Evolutionary conservation across 2,888 invertebrate species (phyloP), one percentile per base, ranked within the genome.

Genomic region (Catonia carolina): DNA sequence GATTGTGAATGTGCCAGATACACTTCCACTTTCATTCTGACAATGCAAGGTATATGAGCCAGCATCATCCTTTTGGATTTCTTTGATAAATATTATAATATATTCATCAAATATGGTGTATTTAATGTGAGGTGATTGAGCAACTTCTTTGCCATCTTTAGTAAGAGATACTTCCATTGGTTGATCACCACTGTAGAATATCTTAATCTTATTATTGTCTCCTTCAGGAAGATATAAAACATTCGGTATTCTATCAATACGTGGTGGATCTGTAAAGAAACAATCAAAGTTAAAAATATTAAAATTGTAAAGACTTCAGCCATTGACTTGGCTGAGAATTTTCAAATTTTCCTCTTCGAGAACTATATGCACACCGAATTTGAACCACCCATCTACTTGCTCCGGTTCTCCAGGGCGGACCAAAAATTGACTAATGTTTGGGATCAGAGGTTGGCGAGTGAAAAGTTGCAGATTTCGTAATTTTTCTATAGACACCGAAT

Each of bases 131-230:
- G 81, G 76, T 0, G 86, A 85, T 65, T 87, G 90, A 0, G 80
- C 75, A 52, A 97, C 76, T 62, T 82, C 81, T 64, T 81, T 81
- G 41, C 94, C 94, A 70, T 95, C 88, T 69, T 86, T 89, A 59
- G 83, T 84, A 55, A 99, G 79, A 1, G 80, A 82, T 54, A 98
- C 87, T 62, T 89, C 87, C 71, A 96, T 87, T 5, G 98, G 97
- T 71, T 96, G 95, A 71, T 97, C 96, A 23, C 99, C 99, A 53
- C 86, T 85, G 78, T 96, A 97, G 70, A 89, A 91, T 63, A 99
- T 86, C 77, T 99, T 99, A 69, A 99, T 88, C 76, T 99, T 99
- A 7, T 93, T 91, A 72, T 96, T 96, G 68, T 99, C 99, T 51
- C 90, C 88, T 70, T 94, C 94, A 0, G 96, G 89, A 2, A 98